Base-by-base conservation (phyloP, 2,797 vertebrate species). In the Avahi laniger region DNA sequence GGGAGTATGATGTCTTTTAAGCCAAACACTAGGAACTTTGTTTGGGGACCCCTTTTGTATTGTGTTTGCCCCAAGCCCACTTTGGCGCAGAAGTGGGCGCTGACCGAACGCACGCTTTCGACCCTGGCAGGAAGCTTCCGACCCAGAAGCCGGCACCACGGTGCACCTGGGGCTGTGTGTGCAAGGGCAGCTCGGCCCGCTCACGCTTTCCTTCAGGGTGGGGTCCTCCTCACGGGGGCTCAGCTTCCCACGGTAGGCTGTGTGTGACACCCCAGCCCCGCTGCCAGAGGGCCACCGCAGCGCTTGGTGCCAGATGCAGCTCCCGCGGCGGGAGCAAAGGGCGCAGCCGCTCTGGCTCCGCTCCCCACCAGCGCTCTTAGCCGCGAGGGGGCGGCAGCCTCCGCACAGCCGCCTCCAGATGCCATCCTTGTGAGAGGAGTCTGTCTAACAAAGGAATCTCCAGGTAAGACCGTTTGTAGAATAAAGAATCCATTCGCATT, bases 81-180 rank as follows among this genome's bases (percentile, higher is more conserved):
- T 22, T 5, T 41, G 57, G 57, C 75, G 73, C 59, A 1, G 35
- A 76, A 43, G 35, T 3, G 4, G 54, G n/a, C 10, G 0, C 2
- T 33, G 75, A 17, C 6, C 41, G 8, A 6, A 5, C 2, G 30
- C 8, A 11, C 30, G 3, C 15, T 41, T 30, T 5, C 5, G 46
- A 24, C 43, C 1, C 18, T 38, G 20, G 70, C 48, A 20, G 14
- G 30, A 22, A 48, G 5, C 30, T 33, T 20, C 69, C 6, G 0
- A 28, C 50, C n/a, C 0, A 5, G 65, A 57, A 7, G 46, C 18
- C 0, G 1, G 69, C 81, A 1, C 52, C 0, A 0, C 7, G 3
- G 17, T 73, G 30, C 41, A 8, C 30, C 2, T 1, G 0, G 30
- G 50, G 5, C 38, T 0, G 57, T 0, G 17, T 43, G 22, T 48